Evolutionary conservation across 2,113 vertebrate genomes (phyloP).

Genomic region (Centropus bengalensis): DNA sequence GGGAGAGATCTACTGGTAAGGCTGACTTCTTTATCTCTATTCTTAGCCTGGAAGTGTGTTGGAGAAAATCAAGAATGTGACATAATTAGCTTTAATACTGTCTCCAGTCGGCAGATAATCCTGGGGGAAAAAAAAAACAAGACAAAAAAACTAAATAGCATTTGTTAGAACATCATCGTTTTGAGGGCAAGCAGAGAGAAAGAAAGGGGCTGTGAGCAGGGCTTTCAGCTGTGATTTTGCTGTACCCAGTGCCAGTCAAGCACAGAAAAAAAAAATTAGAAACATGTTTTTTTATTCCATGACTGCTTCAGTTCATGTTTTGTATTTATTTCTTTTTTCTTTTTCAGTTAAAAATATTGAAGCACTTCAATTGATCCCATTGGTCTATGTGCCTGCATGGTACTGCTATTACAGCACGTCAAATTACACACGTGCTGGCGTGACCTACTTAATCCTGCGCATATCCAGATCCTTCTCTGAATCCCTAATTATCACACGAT

Average conservation of each 20-base stretch:
- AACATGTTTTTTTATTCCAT: background rate
- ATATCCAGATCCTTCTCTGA: background rate
- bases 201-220: background rate
- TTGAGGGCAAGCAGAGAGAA: background rate
- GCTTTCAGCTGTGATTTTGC: background rate
- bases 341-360: background rate
- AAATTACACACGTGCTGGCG: background rate
- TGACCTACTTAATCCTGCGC: background rate
- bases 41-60: background rate
- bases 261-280: background rate
- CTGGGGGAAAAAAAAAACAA: background rate
- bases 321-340: background rate
- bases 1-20: background rate
- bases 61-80: slow-evolving; percentile 45
- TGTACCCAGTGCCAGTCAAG: background rate
- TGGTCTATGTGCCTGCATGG: background rate
- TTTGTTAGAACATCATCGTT: background rate
- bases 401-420: background rate
- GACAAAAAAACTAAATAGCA: background rate
- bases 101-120: background rate
- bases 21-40: slow-evolving; percentile 3
- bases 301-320: background rate
- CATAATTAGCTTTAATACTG: slow-evolving; percentile 39
- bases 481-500: background rate
- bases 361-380: fast-evolving